phyloP scores from a whole-genome alignment of 2,888 invertebrate species.

The Kryphioiulus occultus region DNA sequence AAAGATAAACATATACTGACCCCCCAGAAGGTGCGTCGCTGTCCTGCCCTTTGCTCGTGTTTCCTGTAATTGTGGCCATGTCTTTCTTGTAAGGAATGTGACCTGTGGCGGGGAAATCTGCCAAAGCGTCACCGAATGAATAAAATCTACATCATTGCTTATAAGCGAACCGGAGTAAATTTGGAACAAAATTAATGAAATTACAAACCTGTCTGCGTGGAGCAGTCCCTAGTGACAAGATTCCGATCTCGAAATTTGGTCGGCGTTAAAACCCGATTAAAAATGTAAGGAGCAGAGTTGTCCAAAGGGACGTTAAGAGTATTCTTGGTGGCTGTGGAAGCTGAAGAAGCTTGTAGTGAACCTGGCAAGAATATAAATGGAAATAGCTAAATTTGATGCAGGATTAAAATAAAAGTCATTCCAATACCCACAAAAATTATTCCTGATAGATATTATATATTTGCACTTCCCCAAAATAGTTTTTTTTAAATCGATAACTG shows the following conservation, averaged over 20 bases:
- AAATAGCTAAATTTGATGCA: too few species aligned
- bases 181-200: neutral
- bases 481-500: too few species aligned
- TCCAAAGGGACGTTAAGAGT: neutral
- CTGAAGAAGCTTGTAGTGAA: neutral
- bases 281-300: constrained; percentile 57
- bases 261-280: constrained; percentile 68
- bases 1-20: neutral
- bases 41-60: neutral
- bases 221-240: constrained; percentile 44
- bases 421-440: too few species aligned
- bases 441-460: too few species aligned
- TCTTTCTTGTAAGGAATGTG: constrained; percentile 32
- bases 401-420: too few species aligned
- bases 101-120: constrained; percentile 1
- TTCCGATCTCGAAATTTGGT: constrained; percentile 64
- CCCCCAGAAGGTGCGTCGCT: neutral
- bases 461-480: too few species aligned
- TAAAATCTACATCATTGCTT: neutral
- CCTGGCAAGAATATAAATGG: neutral
- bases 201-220: constrained; percentile 53
- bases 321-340: neutral
- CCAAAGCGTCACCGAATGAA: neutral
- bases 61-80: constrained; percentile 5
- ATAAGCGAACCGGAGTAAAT: neutral